A percentile compares a stretch with the other conserved stretches of the same genome.
Conservation (phyloP, 2,888 invertebrate genomes). For the Tyria jacobaeae region DNA sequence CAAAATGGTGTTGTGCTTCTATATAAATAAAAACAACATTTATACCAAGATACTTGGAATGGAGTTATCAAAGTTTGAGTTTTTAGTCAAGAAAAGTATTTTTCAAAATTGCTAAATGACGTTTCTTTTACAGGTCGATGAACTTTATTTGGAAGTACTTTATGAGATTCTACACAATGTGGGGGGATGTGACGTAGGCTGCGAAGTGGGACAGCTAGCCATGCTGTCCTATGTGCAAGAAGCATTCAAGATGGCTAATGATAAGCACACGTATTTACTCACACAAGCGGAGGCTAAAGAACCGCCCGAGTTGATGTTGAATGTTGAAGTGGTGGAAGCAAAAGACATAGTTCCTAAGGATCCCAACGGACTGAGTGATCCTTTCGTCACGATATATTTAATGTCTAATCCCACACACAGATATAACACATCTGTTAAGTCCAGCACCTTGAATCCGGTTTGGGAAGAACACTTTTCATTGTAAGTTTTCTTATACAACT, state of each 20-base stretch:
- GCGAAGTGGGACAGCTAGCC: constrained; percentile 89
- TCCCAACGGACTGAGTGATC: constrained; percentile 97
- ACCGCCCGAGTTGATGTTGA: constrained; percentile 93
- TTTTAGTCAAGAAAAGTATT: background rate
- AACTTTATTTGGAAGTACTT: constrained; percentile 93
- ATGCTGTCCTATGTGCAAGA: constrained; percentile 92
- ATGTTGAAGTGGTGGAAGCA: constrained; percentile 95
- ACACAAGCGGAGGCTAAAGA: constrained; percentile 92
- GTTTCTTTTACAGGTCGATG: constrained; percentile 89
- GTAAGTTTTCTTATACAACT: constrained; percentile 85
- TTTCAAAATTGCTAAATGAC: background rate
- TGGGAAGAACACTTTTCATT: constrained; percentile 99
- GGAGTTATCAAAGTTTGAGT: constrained; percentile 27
- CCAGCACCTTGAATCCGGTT: constrained; percentile 94
- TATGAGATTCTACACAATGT: constrained; percentile 95
- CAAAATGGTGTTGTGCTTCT: constrained; percentile 27
- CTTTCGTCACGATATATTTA: constrained; percentile 97
- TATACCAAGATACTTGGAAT: constrained; percentile 15
- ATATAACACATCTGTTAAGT: constrained; percentile 96
- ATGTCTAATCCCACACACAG: constrained; percentile 92
- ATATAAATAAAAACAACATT: constrained; percentile 19
- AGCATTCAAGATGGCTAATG: constrained; percentile 91
- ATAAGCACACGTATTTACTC: constrained; percentile 90
- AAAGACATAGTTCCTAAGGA: constrained; percentile 95
- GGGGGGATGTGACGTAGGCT: constrained; percentile 92